These are phyloP conservation scores for Callimorpha dominula DNA, from an alignment of 2,888 invertebrate species.

Conservation along the genomic window DNA sequence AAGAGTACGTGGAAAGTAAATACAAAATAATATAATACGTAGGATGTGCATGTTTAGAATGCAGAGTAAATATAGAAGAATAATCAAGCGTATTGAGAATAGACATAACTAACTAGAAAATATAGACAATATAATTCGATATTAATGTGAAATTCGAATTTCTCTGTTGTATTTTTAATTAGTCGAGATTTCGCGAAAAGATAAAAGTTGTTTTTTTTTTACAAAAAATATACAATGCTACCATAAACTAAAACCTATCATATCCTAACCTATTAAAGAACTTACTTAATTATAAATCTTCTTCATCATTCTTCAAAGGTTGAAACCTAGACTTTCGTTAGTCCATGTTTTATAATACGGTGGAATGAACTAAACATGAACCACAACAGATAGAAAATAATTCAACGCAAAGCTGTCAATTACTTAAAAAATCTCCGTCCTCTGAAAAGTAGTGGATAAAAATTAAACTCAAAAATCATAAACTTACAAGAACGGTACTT, in stretches of 20 bases:
- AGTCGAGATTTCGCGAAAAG: background rate
- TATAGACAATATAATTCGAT: background rate
- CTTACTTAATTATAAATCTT: no score
- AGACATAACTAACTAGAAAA: background rate
- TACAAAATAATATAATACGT: background rate
- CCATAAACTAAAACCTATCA: background rate
- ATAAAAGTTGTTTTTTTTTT: no score
- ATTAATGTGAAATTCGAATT: background rate
- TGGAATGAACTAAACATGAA: background rate
- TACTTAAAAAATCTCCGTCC: constrained; percentile 1
- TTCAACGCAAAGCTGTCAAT: constrained; percentile 11
- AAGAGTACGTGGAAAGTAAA: background rate
- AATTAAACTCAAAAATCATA: constrained; percentile 23
- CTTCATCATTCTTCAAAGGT: no score
- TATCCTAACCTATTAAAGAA: background rate
- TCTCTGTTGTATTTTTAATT: background rate
- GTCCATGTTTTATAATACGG: background rate
- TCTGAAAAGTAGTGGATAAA: constrained; percentile 30
- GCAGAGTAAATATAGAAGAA: background rate
- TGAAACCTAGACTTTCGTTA: no score
- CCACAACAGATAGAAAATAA: background rate
- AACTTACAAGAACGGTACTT: constrained; percentile 24
- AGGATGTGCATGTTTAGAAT: background rate
- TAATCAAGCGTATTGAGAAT: background rate
- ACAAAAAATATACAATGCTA: background rate